These are phyloP conservation scores for Centruroides vittatus DNA, from an alignment of 1,140 invertebrate species.

Conservation along the genomic window DNA sequence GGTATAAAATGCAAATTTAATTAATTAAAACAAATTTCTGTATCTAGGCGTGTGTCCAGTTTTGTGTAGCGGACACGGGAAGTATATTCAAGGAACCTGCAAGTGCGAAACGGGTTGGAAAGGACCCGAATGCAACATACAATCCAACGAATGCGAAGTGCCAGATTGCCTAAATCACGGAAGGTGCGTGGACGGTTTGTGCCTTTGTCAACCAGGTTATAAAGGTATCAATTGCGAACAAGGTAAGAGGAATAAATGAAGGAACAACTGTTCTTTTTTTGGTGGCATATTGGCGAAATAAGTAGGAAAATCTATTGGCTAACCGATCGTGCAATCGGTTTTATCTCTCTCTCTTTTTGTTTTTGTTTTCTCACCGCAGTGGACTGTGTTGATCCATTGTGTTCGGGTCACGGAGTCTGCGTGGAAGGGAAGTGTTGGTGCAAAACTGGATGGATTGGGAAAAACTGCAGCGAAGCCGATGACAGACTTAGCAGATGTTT, in stretches of 20 bases:
- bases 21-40: background rate
- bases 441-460: slow-evolving; percentile 91
- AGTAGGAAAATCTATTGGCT: no score
- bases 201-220: slow-evolving; percentile 78
- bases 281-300: no score
- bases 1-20: no score
- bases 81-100: slow-evolving; percentile 91
- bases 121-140: slow-evolving; percentile 77
- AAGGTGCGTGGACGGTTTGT: slow-evolving; percentile 86
- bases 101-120: slow-evolving; percentile 95
- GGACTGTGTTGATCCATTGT: slow-evolving; percentile 89
- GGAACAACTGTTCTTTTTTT: no score
- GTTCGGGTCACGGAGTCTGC: slow-evolving; percentile 92
- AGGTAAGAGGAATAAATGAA: slow-evolving; percentile 34
- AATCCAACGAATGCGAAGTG: slow-evolving; percentile 83
- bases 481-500: slow-evolving; percentile 85
- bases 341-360: slow-evolving; percentile 7
- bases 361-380: slow-evolving; percentile 36
- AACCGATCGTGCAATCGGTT: background rate
- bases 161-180: slow-evolving; percentile 90
- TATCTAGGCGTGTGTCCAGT: slow-evolving; percentile 77
- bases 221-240: slow-evolving; percentile 85
- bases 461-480: slow-evolving; percentile 80
- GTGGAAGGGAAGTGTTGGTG: slow-evolving; percentile 87
- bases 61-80: slow-evolving; percentile 83